These are phyloP conservation scores for Saimiri boliviensis DNA, from an alignment of 2,113 vertebrate genomes.

Conservation along the genomic window DNA sequence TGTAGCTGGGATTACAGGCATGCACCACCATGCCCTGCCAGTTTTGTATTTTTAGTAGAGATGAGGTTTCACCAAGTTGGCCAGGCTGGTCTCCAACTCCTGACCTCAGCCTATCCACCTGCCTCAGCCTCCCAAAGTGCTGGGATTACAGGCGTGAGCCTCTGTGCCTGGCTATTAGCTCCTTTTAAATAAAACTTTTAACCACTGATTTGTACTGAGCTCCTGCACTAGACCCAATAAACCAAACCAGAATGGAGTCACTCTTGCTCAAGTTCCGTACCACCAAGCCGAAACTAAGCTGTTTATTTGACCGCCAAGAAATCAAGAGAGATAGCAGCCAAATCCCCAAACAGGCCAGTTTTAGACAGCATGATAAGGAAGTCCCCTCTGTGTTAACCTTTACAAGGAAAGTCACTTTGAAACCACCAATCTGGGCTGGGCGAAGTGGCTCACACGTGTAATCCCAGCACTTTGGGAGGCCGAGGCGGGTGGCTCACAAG, in stretches of 20 bases:
- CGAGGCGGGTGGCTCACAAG: no score
- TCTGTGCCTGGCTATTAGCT: rapidly evolving
- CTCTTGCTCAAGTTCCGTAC: background rate
- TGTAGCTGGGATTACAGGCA: no score
- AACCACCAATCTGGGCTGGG: background rate
- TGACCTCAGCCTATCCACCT: no score
- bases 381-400: background rate
- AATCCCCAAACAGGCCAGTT: background rate
- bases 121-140: no score
- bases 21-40: no score
- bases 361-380: background rate
- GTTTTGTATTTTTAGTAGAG: no score
- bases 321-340: background rate
- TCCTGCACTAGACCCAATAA: background rate
- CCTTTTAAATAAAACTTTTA: no score
- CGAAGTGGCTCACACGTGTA: no score
- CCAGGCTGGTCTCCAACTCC: no score
- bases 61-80: no score
- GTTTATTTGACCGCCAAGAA: background rate
- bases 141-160: no score
- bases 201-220: background rate
- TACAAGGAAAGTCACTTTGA: background rate
- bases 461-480: no score
- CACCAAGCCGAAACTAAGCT: background rate
- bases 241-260: background rate